These are phyloP conservation scores for Anagyrus pseudococci DNA, from an alignment of 2,888 invertebrate genomes.

Conservation along the genomic window DNA sequence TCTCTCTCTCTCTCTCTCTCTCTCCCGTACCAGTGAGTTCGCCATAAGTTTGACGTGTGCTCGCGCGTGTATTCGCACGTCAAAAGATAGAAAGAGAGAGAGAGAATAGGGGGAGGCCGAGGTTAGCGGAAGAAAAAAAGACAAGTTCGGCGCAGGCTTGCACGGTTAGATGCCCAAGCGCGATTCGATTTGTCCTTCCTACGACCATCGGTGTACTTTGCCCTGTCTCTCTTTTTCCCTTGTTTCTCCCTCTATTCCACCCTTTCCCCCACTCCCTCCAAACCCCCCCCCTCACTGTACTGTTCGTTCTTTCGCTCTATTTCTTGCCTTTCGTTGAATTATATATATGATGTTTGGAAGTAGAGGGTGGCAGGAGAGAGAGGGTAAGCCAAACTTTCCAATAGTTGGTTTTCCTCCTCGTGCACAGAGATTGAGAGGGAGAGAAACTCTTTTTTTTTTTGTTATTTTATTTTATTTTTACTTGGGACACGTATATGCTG, in stretches of 20 bases:
- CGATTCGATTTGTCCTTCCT: constrained; percentile 28
- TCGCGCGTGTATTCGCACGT: too few species aligned
- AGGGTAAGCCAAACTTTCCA: constrained; percentile 25
- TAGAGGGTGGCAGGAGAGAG: too few species aligned
- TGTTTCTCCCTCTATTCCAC: neutral
- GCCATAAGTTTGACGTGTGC: too few species aligned
- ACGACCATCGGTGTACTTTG: neutral
- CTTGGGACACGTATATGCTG: constrained; percentile 61
- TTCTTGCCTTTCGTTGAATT: neutral
- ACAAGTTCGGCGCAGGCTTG: too few species aligned
- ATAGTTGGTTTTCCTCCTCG: constrained; percentile 24
- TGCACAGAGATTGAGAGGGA: too few species aligned
- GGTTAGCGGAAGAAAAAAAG: too few species aligned
- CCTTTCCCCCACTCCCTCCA: too few species aligned
- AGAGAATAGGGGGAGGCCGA: neutral
- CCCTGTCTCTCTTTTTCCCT: too few species aligned
- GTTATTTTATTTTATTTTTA: neutral
- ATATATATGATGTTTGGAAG: too few species aligned
- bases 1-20: neutral
- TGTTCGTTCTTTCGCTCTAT: neutral
- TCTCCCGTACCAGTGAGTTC: neutral
- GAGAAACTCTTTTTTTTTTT: constrained; percentile 20
- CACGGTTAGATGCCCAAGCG: constrained; percentile 15
- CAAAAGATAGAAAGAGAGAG: neutral
- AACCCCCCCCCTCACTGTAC: neutral